These are phyloP conservation scores for Aphis craccivora DNA, from an alignment of 1,140 invertebrate genomes.

Conservation along the genomic window DNA sequence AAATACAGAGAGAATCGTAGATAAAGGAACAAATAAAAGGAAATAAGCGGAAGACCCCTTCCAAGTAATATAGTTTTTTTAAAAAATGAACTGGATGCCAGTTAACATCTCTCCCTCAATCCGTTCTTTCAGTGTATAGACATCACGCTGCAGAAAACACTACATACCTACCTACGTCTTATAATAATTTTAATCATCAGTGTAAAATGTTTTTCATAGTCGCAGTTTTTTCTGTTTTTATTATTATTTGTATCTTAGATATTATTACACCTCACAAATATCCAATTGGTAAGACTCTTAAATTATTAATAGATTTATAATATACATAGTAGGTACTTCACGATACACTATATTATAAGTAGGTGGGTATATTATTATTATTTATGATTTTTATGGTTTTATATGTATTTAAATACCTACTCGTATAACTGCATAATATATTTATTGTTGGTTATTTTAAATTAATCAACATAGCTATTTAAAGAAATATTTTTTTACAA, in stretches of 20 bases:
- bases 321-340: background rate
- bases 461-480: background rate
- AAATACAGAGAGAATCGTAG: constrained; percentile 55
- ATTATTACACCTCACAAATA: constrained; percentile 54
- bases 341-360: background rate
- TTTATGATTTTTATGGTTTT: background rate
- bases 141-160: constrained; percentile 26
- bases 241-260: constrained; percentile 49
- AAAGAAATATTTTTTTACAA: background rate
- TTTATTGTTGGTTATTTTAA: background rate
- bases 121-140: constrained; percentile 47
- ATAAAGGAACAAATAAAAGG: constrained; percentile 55
- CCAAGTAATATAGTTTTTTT: constrained; percentile 42
- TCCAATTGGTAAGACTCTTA: constrained; percentile 50
- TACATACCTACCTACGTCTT: background rate
- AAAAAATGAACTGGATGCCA: constrained; percentile 52
- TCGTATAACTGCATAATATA: background rate
- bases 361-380: background rate
- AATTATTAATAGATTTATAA: constrained; percentile 26
- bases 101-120: constrained; percentile 49
- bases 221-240: constrained; percentile 22
- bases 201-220: constrained; percentile 21
- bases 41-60: constrained; percentile 58
- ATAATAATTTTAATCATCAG: background rate
- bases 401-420: background rate